A percentile compares a stretch with the other conserved stretches of the same genome.
Conservation (phyloP, 2,888 invertebrate genomes). For the Torymus auratus region DNA sequence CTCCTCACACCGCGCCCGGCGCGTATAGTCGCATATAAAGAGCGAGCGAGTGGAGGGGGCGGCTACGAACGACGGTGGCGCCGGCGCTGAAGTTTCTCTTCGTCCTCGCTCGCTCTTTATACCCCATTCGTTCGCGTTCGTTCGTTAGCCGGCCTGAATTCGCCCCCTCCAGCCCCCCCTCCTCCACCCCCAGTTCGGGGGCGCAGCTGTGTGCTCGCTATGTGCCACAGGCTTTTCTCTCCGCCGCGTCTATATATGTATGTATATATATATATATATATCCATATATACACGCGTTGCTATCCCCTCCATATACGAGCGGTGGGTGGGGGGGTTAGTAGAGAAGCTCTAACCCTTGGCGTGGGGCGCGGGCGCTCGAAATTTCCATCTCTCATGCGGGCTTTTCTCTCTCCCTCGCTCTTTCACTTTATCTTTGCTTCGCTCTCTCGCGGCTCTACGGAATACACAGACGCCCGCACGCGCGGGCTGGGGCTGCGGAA, state of each 20-base stretch:
- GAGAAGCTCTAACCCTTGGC: conserved; percentile 47
- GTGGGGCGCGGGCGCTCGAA: conserved; percentile 47
- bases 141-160: conserved; percentile 57
- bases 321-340: conserved; percentile 15
- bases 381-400: conserved; percentile 51
- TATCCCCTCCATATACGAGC: not conserved
- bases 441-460: conserved; percentile 26
- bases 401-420: conserved; percentile 26
- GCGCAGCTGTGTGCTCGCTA: conserved; percentile 14
- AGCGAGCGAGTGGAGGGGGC: conserved; percentile 17
- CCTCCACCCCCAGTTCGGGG: conserved; percentile 6
- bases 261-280: no score
- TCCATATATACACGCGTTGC: no score
- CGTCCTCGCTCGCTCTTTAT: conserved; percentile 73
- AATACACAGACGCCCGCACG: conserved; percentile 34
- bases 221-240: conserved; percentile 8
- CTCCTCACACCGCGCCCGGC: no score
- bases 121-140: conserved; percentile 71
- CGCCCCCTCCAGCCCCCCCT: not conserved
- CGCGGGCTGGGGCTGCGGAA: conserved; percentile 61
- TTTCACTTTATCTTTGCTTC: conserved; percentile 27
- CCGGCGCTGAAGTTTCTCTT: conserved; percentile 74
- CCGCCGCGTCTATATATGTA: no score
- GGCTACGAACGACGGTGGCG: conserved; percentile 51
- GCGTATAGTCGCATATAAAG: not conserved